Conservation (phyloP, 2,797 vertebrate genomes). For the Enteromius viviparus region DNA sequence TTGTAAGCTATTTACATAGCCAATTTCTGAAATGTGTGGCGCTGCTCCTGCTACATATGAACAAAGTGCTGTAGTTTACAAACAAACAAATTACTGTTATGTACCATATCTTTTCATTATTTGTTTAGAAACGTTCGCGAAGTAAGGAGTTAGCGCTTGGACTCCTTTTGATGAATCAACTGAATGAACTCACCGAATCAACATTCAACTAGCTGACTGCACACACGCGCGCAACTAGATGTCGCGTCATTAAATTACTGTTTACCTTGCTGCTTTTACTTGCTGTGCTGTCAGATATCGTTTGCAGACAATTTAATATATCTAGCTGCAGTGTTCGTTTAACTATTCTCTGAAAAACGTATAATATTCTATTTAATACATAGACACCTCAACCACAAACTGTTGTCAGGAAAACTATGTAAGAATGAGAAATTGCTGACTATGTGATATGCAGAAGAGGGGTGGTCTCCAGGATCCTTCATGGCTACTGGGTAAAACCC, state of each 20-base stretch:
- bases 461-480: constrained; percentile 45
- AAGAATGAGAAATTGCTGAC: constrained; percentile 47
- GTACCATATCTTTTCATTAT: not conserved
- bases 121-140: not conserved
- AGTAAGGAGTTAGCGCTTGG: not conserved
- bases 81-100: not conserved
- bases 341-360: not conserved
- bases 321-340: not conserved
- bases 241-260: not conserved
- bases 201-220: not conserved
- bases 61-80: not conserved
- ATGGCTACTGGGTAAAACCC: constrained; percentile 55
- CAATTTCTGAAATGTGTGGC: not conserved
- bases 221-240: no score
- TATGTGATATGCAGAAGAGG: constrained; percentile 38
- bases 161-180: not conserved
- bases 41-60: not conserved
- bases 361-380: constrained; percentile 7
- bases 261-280: not conserved
- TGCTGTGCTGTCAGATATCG: not conserved
- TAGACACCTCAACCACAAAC: constrained; percentile 5
- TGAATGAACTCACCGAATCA: not conserved
- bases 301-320: not conserved
- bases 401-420: constrained; percentile 52
- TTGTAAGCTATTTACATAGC: not conserved